Evolutionary conservation across 1,140 invertebrate genomes (phyloP), one percentile per base, ranked within the genome.

Genomic region (Archivesica marissinica): DNA sequence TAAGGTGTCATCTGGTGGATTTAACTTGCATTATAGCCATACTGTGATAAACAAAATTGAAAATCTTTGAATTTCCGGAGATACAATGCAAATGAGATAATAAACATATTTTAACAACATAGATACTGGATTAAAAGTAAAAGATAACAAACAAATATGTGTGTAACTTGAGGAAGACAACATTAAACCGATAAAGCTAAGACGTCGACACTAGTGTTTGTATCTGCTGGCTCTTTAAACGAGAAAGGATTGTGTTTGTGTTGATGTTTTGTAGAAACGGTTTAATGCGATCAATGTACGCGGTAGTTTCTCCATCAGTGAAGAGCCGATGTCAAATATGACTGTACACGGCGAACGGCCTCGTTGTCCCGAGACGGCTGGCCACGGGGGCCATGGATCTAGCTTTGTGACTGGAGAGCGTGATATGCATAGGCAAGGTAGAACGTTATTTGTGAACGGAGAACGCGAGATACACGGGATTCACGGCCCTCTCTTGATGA

Each of bases 291-390:
- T 76, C 74, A 76, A 76, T 76, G 74, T 47, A 28, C 38, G 33
- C n/a, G 2, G n/a, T 9, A 30, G 50, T 54, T 33, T 38, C 17
- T n/a, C 11, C 28, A 0, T 38, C 23, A 56, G 64, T 72, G 47
- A 66, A 81, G 17, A 33, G 79, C 68, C 81, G 52, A 84, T 84
- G 81, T 84, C 72, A 39, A 70, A 64, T 64, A 85, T 85, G 82
- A 85, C 82, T 39, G 82, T 85, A n/a, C 82, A 85, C 61, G 74
- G 82, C 39, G 72, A 76, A 25, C 66, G 82, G 75, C 47, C 82
- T 64, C 64, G 50, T 38, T 66, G 56, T 61, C 41, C 80, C 25
- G 54, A 74, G 7, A 15, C 54, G 38, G 54, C 50, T 6, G 38
- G 68, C 54, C 68, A n/a, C 33, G 28, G 52, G 47, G 80, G 80